phyloP scores from a whole-genome alignment of 2,888 invertebrate genomes.

The Calliscelio sp. region DNA sequence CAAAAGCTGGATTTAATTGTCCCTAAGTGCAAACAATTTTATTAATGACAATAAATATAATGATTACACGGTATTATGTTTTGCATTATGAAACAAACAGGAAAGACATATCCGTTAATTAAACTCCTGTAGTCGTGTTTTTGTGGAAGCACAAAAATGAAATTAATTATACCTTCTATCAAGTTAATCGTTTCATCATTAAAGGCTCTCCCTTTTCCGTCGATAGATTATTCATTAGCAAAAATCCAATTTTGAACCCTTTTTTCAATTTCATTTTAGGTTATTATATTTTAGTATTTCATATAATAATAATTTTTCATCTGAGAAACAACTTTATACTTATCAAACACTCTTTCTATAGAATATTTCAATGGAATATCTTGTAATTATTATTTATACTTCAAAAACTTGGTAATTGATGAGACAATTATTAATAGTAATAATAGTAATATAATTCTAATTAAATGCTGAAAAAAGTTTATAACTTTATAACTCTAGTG shows the following conservation, averaged over 20 bases:
- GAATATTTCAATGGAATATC: too few species aligned
- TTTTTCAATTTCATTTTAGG: too few species aligned
- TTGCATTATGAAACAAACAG: background rate
- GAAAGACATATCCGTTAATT: slow-evolving; percentile 4
- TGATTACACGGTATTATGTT: background rate
- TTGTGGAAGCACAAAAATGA: background rate
- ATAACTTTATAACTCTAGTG: too few species aligned
- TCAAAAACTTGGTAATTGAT: too few species aligned
- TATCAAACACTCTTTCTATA: too few species aligned
- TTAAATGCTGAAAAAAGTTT: too few species aligned
- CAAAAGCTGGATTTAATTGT: background rate
- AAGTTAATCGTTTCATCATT: slow-evolving; percentile 3
- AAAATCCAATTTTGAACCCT: background rate
- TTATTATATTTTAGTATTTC: too few species aligned
- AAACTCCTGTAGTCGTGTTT: background rate
- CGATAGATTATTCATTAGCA: background rate
- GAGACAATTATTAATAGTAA: too few species aligned
- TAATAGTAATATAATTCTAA: too few species aligned
- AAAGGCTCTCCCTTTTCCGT: slow-evolving; percentile 11
- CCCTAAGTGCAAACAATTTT: background rate
- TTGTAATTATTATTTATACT: too few species aligned
- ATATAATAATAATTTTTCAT: too few species aligned
- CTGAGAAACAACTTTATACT: too few species aligned
- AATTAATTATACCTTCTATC: slow-evolving; percentile 4
- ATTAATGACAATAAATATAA: background rate